Evolutionary conservation across 2,797 vertebrate genomes (phyloP), one percentile per base, ranked within the genome.

Genomic region (Poeciliopsis gracilis): DNA sequence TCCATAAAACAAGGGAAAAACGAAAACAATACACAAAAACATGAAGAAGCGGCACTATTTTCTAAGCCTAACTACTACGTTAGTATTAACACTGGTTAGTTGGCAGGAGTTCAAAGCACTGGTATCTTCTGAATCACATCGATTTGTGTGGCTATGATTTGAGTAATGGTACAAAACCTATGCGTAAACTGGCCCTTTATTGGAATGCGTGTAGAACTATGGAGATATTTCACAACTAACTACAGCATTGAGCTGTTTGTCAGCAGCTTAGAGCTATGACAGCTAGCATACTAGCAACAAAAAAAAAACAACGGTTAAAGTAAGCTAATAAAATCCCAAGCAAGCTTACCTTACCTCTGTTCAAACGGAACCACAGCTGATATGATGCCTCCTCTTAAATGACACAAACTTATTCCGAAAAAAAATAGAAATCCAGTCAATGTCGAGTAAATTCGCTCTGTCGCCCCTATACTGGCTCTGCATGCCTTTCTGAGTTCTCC

Each of bases 221-320:
- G 28, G 28, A 71, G 13, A 46, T 10, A 45, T 46, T 71, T 16
- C 41, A 45, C 43, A 20, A 13, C n/a, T 71, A 28, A 28, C 43
- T 71, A 15, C 28, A 25, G 5, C 36, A 67, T 6, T 25, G 5
- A 36, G 20, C 20, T 25, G 1, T 28, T 43, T 55, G n/a, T 10
- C 67, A 47, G 13, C n/a, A 11, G 41, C 61, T 73, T 75, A 0
- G 15, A 46, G 61, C 16, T 23, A 1, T 7, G 3, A 12, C 1
- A 74, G 51, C 76, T 86, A 82, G 51, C 66, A 84, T 25, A n/a
- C 28, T 84, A 77, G 33, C 49, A 38, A 72, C 30, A 41, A 41
- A 30, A 45, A 55, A 18, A 23, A 9, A 23, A 8, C 28, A 36
- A 13, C 59, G 67, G 2, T 63, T 66, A 73, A 1, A 43, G 55